These are phyloP conservation scores for Rhyacophila brunnea DNA, from an alignment of 1,140 invertebrate species.

Conservation along the genomic window DNA sequence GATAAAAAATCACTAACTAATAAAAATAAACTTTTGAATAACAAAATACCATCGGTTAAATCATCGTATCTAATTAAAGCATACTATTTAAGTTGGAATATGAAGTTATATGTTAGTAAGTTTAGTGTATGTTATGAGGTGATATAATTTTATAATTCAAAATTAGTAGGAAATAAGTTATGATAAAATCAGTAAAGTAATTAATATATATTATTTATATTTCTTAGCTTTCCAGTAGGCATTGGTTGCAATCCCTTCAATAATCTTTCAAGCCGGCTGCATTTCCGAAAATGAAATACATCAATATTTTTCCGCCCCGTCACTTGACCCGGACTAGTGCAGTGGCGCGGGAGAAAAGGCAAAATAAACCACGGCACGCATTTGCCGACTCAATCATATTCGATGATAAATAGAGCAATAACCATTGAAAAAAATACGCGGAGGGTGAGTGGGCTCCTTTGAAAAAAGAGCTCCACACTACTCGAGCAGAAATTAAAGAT, in stretches of 20 bases:
- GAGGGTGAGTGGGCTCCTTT: neutral
- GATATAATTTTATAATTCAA: too few species aligned
- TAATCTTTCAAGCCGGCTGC: neutral
- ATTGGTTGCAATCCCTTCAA: too few species aligned
- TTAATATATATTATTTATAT: neutral
- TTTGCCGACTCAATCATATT: slow-evolving; percentile 23
- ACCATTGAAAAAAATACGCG: slow-evolving; percentile 19
- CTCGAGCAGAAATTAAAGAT: slow-evolving; percentile 34
- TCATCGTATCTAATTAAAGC: too few species aligned
- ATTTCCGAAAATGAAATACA: neutral
- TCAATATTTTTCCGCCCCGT: slow-evolving; percentile 26
- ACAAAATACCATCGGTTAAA: too few species aligned
- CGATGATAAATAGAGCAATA: slow-evolving; percentile 31
- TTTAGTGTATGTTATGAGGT: too few species aligned
- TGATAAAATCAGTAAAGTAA: neutral
- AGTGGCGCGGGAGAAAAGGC: slow-evolving; percentile 5
- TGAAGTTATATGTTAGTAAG: too few species aligned
- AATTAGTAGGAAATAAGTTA: too few species aligned
- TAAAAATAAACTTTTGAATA: too few species aligned
- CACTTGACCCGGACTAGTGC: slow-evolving; percentile 13
- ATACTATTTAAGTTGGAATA: too few species aligned
- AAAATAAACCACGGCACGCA: slow-evolving; percentile 6
- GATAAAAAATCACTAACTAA: too few species aligned
- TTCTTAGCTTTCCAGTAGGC: too few species aligned
- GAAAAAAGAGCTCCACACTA: slow-evolving; percentile 10